These are phyloP conservation scores for Pyrrhosoma nymphula DNA, from an alignment of 2,888 invertebrate species.

Conservation along the genomic window DNA sequence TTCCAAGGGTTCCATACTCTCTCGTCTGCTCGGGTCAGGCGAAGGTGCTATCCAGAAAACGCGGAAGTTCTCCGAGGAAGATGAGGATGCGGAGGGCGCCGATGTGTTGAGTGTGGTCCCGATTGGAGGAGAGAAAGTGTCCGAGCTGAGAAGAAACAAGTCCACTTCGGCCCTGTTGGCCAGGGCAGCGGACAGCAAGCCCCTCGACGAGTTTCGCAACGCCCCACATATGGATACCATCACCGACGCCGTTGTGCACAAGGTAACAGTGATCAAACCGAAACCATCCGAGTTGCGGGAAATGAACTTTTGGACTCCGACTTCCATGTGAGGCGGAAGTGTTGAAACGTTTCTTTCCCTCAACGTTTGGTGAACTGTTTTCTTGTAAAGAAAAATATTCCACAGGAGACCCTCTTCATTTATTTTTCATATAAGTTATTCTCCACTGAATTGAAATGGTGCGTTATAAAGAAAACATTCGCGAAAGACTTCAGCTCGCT, in stretches of 20 bases:
- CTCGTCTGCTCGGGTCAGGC: slow-evolving; percentile 82
- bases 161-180: slow-evolving; percentile 74
- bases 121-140: not conserved
- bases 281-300: slow-evolving; percentile 87
- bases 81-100: slow-evolving; percentile 13
- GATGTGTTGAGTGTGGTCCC: not conserved
- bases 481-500: not conserved
- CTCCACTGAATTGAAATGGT: not conserved
- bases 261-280: slow-evolving; percentile 77
- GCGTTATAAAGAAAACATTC: not conserved
- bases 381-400: not conserved
- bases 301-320: slow-evolving; percentile 93
- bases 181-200: not conserved
- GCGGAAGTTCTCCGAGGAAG: slow-evolving; percentile 64
- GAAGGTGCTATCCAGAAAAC: slow-evolving; percentile 70
- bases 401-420: not conserved
- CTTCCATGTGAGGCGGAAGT: slow-evolving; percentile 84
- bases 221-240: not conserved
- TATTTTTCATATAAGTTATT: not conserved
- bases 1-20: slow-evolving; percentile 82
- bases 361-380: not conserved
- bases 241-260: not conserved
- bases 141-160: slow-evolving; percentile 72
- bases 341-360: not conserved
- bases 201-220: not conserved